Conservation (phyloP, 2,113 vertebrate species). For the Cromileptes altivelis region DNA sequence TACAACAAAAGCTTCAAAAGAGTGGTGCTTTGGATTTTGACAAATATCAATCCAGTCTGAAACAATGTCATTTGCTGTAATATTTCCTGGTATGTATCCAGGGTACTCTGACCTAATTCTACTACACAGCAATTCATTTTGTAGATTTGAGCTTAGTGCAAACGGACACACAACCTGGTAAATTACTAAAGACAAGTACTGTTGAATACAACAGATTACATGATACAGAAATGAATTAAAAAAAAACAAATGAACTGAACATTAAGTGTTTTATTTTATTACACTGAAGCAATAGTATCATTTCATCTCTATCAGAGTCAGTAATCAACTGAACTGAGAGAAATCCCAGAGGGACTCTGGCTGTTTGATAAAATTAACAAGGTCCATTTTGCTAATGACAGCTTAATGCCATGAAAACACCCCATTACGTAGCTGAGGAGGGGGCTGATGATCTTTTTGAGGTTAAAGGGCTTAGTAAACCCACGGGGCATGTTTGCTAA, state of each 20-base stretch:
- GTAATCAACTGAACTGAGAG: conserved; percentile 40
- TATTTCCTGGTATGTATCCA: conserved; percentile 16
- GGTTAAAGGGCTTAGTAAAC: conserved; percentile 49
- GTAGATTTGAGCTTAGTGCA: background rate
- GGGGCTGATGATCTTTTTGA: conserved; percentile 61
- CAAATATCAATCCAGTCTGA: conserved; percentile 6
- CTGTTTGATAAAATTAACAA: conserved; percentile 62
- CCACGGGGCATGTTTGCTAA: conserved; percentile 7
- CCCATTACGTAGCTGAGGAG: conserved; percentile 39
- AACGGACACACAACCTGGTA: background rate
- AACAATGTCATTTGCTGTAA: conserved; percentile 13
- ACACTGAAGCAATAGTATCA: background rate
- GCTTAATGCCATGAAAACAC: conserved; percentile 64
- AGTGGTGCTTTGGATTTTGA: background rate
- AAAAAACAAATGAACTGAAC: conserved; percentile 2
- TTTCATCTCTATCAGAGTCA: conserved; percentile 46
- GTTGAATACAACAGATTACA: background rate
- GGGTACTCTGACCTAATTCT: conserved; percentile 25
- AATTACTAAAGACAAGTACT: background rate
- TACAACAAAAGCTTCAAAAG: conserved; percentile 2
- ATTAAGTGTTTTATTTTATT: conserved; percentile 6
- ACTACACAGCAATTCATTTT: background rate
- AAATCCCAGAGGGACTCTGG: conserved; percentile 35
- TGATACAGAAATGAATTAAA: conserved; percentile 4
- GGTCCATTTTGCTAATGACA: conserved; percentile 75